phyloP scores from a whole-genome alignment of 2,797 vertebrate species.

The Dendrocincla fuliginosa region DNA sequence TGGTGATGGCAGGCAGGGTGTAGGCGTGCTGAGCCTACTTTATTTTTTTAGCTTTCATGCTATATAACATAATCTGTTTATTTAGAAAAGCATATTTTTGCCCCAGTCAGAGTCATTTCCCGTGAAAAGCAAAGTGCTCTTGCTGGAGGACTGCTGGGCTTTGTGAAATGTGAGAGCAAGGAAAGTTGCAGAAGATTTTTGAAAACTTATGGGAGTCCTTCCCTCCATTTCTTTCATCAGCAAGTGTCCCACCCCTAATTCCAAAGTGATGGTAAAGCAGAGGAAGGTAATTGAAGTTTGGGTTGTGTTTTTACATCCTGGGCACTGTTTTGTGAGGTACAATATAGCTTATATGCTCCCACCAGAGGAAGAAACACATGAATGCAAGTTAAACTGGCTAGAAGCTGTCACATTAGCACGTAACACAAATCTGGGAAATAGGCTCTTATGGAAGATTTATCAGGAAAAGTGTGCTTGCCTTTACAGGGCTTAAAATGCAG shows the following conservation, averaged over 20 bases:
- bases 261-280: neutral
- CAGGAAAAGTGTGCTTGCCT: neutral
- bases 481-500: neutral
- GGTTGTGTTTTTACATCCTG: neutral
- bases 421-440: neutral
- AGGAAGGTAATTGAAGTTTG: neutral
- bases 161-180: constrained; percentile 64
- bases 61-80: constrained; percentile 58
- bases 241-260: constrained; percentile 42
- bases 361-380: neutral
- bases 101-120: constrained; percentile 68
- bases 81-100: constrained; percentile 68
- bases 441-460: neutral
- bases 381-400: neutral
- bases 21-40: neutral
- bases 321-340: neutral
- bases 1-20: neutral
- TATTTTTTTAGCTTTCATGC: constrained; percentile 21
- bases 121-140: constrained; percentile 50
- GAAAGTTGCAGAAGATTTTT: constrained; percentile 65
- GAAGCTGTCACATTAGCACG: neutral
- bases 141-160: constrained; percentile 33
- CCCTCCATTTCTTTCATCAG: constrained; percentile 20
- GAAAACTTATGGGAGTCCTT: constrained; percentile 12
- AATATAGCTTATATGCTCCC: neutral